A percentile compares a stretch with the other conserved stretches of the same genome.
These are phyloP conservation scores for Plodia interpunctella DNA, from an alignment of 1,140 invertebrate genomes.

Conservation along the genomic window DNA sequence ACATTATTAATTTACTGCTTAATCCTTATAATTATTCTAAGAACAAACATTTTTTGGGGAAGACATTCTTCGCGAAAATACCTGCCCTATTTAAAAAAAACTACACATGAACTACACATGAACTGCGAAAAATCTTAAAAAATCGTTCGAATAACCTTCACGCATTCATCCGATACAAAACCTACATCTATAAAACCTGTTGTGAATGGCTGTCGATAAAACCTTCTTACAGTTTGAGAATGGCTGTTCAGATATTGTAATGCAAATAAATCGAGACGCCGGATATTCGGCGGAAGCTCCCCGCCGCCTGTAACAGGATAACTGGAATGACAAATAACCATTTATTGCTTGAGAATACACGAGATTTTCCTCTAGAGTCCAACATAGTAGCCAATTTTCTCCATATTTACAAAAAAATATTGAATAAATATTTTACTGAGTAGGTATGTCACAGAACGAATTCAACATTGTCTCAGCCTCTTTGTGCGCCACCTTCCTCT, in stretches of 20 bases:
- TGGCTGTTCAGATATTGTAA: background rate
- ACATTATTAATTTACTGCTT: too few relatives aligned
- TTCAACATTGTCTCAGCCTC: too few relatives aligned
- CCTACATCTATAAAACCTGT: background rate
- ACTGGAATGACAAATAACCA: slow-evolving; percentile 11
- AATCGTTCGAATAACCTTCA: background rate
- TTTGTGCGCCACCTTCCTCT: too few relatives aligned
- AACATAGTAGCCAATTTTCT: background rate
- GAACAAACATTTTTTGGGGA: too few relatives aligned
- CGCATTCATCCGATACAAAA: background rate
- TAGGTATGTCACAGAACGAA: too few relatives aligned
- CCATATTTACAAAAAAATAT: background rate
- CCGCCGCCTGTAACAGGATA: background rate
- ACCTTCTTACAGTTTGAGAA: background rate
- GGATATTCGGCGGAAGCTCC: background rate
- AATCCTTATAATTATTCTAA: too few relatives aligned
- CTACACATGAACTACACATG: too few relatives aligned
- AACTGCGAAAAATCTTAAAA: background rate
- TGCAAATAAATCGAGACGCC: background rate
- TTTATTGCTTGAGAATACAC: slow-evolving; percentile 67
- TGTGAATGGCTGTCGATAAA: background rate
- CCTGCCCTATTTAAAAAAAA: too few relatives aligned
- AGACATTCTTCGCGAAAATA: too few relatives aligned
- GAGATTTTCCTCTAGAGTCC: background rate
- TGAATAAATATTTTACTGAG: too few relatives aligned